Conservation (phyloP, 2,797 vertebrate genomes). For the Schizothorax lantsangensis region DNA sequence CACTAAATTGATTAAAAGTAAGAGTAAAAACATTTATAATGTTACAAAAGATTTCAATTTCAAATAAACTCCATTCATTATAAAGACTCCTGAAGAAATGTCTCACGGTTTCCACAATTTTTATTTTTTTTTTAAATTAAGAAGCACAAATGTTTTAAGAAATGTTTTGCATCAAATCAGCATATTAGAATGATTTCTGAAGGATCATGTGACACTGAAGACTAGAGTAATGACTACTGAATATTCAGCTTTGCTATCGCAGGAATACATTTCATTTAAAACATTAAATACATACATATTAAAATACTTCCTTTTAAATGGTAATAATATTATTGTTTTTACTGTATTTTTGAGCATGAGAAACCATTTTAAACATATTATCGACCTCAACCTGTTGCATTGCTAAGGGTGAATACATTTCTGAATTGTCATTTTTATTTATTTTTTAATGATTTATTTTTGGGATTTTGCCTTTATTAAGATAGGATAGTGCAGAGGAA, state of each 20-base stretch:
- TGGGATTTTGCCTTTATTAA: too few relatives aligned
- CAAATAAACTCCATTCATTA: neutral
- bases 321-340: too few relatives aligned
- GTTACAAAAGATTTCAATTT: neutral
- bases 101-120: neutral
- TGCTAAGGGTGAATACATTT: neutral
- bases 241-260: neutral
- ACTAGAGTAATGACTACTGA: neutral
- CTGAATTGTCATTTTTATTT: neutral
- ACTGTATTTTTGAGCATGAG: too few relatives aligned
- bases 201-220: neutral
- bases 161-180: neutral
- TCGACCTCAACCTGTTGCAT: too few relatives aligned
- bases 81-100: neutral
- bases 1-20: neutral
- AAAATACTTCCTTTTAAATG: neutral
- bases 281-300: neutral
- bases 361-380: too few relatives aligned
- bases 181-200: neutral
- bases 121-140: too few relatives aligned
- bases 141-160: neutral
- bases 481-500: too few relatives aligned
- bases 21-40: neutral
- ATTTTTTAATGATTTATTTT: too few relatives aligned
- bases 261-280: neutral